Evolutionary conservation across 2,888 invertebrate genomes (phyloP).

Genomic region (Deilephila porcellus): DNA sequence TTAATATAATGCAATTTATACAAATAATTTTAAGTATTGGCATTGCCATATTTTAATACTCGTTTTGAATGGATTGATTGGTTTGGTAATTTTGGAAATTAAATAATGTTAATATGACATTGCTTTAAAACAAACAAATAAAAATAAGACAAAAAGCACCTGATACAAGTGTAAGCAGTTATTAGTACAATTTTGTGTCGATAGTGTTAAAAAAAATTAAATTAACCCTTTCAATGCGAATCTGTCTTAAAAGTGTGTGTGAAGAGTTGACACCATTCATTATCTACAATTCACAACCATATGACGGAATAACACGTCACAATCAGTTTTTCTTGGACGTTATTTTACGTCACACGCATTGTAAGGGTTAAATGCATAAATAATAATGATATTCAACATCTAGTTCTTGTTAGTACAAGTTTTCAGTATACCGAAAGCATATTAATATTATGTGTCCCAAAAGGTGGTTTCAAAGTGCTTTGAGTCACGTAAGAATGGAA

Average conservation of each 20-base stretch:
- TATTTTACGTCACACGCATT: not conserved
- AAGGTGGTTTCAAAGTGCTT: not conserved
- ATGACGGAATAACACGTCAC: not conserved
- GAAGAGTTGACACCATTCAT: not conserved
- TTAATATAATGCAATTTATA: too few species aligned
- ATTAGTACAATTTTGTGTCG: not conserved
- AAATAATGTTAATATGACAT: too few species aligned
- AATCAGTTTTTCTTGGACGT: not conserved
- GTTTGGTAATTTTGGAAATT: too few species aligned
- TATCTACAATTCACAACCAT: not conserved
- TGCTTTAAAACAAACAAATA: too few species aligned
- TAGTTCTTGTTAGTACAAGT: slow-evolving; percentile 21
- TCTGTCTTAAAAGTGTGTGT: too few species aligned
- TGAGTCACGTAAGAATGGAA: not conserved
- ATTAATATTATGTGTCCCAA: not conserved
- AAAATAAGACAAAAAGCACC: slow-evolving; percentile 1
- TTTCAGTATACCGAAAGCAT: slow-evolving; percentile 11
- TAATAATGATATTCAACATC: slow-evolving; percentile 6
- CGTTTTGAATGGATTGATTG: too few species aligned
- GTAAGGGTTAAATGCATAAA: slow-evolving; percentile 14
- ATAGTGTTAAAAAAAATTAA: not conserved
- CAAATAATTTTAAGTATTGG: too few species aligned
- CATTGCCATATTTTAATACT: too few species aligned
- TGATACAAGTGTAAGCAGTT: slow-evolving; percentile 3
- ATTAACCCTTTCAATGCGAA: slow-evolving; percentile 19